Evolutionary conservation across 30 jellyfish, hydroid and myxozoan genomes (phyloP), one percentile per base, ranked within the genome.

Genomic region (Kudoa iwatai): DNA sequence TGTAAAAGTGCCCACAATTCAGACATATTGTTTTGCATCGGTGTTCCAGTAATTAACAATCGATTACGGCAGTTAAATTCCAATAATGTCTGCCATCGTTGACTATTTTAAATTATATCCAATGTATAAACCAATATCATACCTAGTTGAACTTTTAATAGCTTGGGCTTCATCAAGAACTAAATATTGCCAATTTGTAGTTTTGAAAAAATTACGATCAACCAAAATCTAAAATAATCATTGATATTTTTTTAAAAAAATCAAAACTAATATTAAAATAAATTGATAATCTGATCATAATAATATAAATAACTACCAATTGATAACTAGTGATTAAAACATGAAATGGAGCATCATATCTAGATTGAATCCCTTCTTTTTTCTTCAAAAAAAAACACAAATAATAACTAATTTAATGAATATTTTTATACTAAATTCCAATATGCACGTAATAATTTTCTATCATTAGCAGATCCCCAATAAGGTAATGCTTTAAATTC

Each of bases 101-200:
- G 65, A 33, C 93, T 74, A 16, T n/a, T n/a, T n/a, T n/a, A n/a
- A n/a, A n/a, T n/a, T n/a, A n/a, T n/a, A n/a, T n/a, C n/a, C n/a
- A n/a, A n/a, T n/a, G n/a, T n/a, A n/a, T n/a, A n/a, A n/a, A n/a
- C n/a, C n/a, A n/a, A n/a, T n/a, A n/a, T n/a, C n/a, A n/a, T 35
- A 74, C 93, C 93, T 74, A 7, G 93, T 35, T 32, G 84, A 54
- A 43, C 93, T 74, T 40, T 74, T 74, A 50, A 74, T 74, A 3
- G 93, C 93, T 32, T 74, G 93, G 2, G 93, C 93, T 47, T 74
- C 93, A 38, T 74, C 93, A 28, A 74, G 43, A 10, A 74, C 84
- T 47, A 74, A 42, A 38, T 74, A 74, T 43, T 74, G 93, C 93
- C 93, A 74, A 24, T 44, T 62, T 42, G 62, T 74, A 17, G 87